Evolutionary conservation across 2,113 vertebrate genomes (phyloP), one percentile per base, ranked within the genome.

Genomic region (Siniperca chuatsi): DNA sequence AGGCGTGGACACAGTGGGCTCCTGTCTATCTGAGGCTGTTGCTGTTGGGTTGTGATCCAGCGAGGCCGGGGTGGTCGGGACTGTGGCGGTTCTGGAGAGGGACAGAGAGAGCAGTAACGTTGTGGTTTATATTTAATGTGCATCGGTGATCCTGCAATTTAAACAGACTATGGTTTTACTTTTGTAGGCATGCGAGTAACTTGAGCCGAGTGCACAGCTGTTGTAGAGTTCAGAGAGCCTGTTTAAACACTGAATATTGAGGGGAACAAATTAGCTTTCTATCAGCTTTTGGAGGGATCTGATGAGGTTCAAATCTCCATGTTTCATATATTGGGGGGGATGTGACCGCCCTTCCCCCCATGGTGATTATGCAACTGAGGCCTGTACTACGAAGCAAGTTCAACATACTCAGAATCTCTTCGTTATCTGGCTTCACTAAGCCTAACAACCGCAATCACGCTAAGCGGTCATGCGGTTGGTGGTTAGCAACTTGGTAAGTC

Each of bases 1-100:
- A 81, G 40, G 76, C 83, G 61, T 71, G 58, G 84, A 89, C 90
- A 91, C 90, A 83, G 62, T 81, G 71, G 76, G 72, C 58, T 84
- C 40, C 80, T 20, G 67, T 92, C 95, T 96, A 99, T 93, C 98
- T 97, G 75, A 99, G 95, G 91, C 97, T 99, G 96, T 97, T 98
- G 92, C 97, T 98, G 96, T 97, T 98, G 90, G 97, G 97, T 90
- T 99, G 98, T 85, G 97, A 98, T 91, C 97, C 95, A 90, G 97
- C 94, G 86, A 98, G 95, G 4, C 97, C 97, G 0, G 97, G 98
- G 79, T 99, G 98, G 91, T 99, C 98, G 0, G 98, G 98, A 94
- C 98, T 99, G 94, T 99, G 98, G 55, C 98, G 97, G 92, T 97
- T 99, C 98, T 99, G 92, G 0, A 0, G 79, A 58, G 66, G 33